Percentiles rank a stretch among this genome's conserved stretches.
Evolutionary conservation across 92 coral and sea anemone species (phyloP).

Genomic region (Porites evermanni): DNA sequence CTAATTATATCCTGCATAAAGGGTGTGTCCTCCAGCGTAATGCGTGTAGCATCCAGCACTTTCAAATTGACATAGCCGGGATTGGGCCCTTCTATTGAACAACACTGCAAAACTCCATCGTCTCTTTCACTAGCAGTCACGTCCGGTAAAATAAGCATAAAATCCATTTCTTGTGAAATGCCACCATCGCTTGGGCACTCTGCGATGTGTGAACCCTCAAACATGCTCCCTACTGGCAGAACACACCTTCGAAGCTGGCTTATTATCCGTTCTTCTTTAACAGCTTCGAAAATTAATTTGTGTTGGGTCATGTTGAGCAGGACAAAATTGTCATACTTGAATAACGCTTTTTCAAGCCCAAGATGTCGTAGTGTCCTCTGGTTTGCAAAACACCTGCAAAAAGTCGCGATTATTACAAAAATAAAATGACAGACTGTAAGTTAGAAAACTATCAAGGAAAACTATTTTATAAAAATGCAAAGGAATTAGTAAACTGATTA

Average conservation of each 20-base stretch:
- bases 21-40: conserved; percentile 25
- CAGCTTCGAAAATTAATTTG: conserved; percentile 34
- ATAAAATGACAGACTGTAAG: too few relatives aligned
- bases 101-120: conserved; percentile 25
- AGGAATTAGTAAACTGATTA: too few relatives aligned
- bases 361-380: background rate
- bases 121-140: conserved; percentile 21
- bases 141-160: conserved; percentile 36
- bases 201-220: conserved; percentile 35
- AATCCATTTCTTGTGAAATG: conserved; percentile 39
- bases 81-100: conserved; percentile 31
- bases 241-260: conserved; percentile 7
- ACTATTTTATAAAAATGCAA: too few relatives aligned
- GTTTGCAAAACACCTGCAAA: conserved; percentile 11
- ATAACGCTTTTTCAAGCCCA: conserved; percentile 26
- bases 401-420: background rate
- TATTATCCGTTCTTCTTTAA: conserved; percentile 14
- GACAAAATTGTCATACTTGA: conserved; percentile 47
- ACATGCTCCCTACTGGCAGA: conserved; percentile 43
- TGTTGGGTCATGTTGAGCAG: conserved; percentile 39
- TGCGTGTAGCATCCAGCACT: conserved; percentile 37
- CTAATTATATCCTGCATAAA: background rate
- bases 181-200: conserved; percentile 24
- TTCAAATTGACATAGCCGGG: conserved; percentile 47
- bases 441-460: too few relatives aligned